Percentiles rank a stretch among this genome's conserved stretches.
phyloP scores from a whole-genome alignment of 2,797 vertebrate genomes.

The Rhynchotus rufescens region DNA sequence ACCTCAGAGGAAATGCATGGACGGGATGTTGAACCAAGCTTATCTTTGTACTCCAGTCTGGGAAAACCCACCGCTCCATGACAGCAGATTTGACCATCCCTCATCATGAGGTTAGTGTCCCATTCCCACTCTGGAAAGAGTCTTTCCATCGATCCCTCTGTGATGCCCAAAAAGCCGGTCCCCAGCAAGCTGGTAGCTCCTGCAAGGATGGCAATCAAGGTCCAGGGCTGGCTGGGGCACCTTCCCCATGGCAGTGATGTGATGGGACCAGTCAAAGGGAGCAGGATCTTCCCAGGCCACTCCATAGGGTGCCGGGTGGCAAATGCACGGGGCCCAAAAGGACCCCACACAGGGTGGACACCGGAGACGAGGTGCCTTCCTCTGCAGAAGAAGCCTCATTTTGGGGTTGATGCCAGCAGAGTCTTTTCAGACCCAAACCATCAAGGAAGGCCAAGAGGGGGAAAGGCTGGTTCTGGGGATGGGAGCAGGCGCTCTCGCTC shows the following conservation, averaged over 20 bases:
- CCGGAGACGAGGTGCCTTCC: background rate
- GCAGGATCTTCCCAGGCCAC: background rate
- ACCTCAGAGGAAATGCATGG: accelerated
- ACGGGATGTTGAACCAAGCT: background rate
- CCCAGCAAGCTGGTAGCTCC: accelerated
- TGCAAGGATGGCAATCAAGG: background rate
- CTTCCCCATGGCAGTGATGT: background rate
- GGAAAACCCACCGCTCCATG: background rate
- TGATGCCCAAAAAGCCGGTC: background rate
- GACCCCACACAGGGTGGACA: background rate
- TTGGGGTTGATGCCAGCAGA: background rate
- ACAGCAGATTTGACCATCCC: background rate
- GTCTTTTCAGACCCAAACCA: background rate
- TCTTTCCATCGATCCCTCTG: background rate
- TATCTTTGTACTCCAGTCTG: background rate
- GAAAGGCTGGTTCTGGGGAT: background rate
- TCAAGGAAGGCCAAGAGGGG: background rate
- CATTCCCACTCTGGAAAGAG: background rate
- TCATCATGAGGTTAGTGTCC: accelerated
- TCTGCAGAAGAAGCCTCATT: background rate
- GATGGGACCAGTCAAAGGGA: too few species aligned
- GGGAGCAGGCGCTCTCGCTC: background rate
- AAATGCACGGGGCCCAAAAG: background rate
- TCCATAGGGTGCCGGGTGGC: background rate
- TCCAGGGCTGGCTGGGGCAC: accelerated